phyloP scores from a whole-genome alignment of 1,140 invertebrate species.

The Lepeophtheirus salmonis region DNA sequence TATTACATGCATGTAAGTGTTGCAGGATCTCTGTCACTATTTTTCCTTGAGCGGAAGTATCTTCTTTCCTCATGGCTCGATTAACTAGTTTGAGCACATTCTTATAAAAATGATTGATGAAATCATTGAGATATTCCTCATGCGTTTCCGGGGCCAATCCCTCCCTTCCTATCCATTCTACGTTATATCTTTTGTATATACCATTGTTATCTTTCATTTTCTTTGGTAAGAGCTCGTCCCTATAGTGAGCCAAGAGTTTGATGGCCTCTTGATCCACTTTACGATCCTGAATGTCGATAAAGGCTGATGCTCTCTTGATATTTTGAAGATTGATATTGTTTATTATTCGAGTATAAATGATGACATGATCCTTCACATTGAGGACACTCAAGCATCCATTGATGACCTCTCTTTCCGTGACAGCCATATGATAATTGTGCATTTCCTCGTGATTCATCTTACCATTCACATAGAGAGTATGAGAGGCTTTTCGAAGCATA shows the following conservation, averaged over 20 bases:
- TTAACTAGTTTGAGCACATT: conserved; percentile 82
- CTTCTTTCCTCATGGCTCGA: conserved; percentile 82
- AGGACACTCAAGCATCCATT: conserved; percentile 82
- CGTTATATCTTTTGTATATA: conserved; percentile 78
- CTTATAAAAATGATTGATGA: conserved; percentile 83
- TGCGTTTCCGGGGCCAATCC: conserved; percentile 81
- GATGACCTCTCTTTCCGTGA: conserved; percentile 91
- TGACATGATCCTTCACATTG: conserved; percentile 84
- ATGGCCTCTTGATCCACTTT: conserved; percentile 82
- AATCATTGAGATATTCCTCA: conserved; percentile 80
- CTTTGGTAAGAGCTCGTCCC: conserved; percentile 63
- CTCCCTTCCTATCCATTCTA: conserved; percentile 91
- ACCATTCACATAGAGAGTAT: conserved; percentile 56
- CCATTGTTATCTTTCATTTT: conserved; percentile 54
- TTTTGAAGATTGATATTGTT: conserved; percentile 95
- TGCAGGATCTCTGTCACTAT: conserved; percentile 89
- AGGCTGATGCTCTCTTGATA: conserved; percentile 74
- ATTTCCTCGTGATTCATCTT: conserved; percentile 79
- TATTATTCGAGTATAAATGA: conserved; percentile 88
- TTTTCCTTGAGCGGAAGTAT: conserved; percentile 74
- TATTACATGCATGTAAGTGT: conserved; percentile 87
- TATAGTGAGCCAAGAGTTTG: conserved; percentile 63
- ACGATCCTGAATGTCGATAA: conserved; percentile 80
- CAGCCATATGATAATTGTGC: conserved; percentile 99
- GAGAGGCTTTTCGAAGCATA: conserved; percentile 70